These are phyloP conservation scores for Sus cebifrons DNA, from an alignment of 2,797 vertebrate genomes.

Conservation along the genomic window DNA sequence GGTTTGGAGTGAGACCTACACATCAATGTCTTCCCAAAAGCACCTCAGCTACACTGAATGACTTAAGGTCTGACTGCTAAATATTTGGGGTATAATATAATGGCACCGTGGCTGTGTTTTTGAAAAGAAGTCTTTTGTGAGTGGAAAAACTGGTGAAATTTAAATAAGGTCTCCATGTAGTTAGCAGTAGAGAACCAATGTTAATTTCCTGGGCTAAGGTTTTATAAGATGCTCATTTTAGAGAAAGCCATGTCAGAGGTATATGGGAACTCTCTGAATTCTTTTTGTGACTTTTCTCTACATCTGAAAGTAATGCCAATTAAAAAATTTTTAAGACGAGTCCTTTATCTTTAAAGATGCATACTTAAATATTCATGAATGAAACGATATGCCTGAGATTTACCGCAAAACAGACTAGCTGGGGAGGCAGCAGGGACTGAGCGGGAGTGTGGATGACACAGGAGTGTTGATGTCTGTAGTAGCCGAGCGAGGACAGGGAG, in stretches of 20 bases:
- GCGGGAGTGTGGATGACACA: background rate
- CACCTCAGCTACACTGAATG: constrained; percentile 10
- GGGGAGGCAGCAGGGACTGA: background rate
- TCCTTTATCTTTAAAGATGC: constrained; percentile 40
- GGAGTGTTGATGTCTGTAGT: background rate
- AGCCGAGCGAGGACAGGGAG: background rate
- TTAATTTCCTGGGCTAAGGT: constrained; percentile 14
- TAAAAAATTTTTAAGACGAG: background rate
- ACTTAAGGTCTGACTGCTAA: background rate
- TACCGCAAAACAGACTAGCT: background rate
- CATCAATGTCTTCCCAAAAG: constrained; percentile 27
- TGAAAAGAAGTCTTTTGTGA: background rate
- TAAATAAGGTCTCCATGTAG: background rate
- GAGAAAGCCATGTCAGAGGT: background rate
- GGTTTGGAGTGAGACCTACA: background rate
- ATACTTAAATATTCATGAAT: constrained; percentile 52
- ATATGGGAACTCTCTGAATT: background rate
- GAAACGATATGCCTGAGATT: background rate
- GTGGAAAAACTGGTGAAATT: constrained; percentile 26
- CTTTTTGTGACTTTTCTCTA: constrained; percentile 38
- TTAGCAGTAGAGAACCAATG: background rate
- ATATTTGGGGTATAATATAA: constrained; percentile 6
- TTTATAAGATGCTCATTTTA: background rate
- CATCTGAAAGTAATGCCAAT: constrained; percentile 46
- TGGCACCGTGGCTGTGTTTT: background rate